Percentiles rank a stretch among this genome's conserved stretches.
Evolutionary conservation across 2,888 invertebrate genomes (phyloP).

Genomic region (Exephanes ischioxanthus): DNA sequence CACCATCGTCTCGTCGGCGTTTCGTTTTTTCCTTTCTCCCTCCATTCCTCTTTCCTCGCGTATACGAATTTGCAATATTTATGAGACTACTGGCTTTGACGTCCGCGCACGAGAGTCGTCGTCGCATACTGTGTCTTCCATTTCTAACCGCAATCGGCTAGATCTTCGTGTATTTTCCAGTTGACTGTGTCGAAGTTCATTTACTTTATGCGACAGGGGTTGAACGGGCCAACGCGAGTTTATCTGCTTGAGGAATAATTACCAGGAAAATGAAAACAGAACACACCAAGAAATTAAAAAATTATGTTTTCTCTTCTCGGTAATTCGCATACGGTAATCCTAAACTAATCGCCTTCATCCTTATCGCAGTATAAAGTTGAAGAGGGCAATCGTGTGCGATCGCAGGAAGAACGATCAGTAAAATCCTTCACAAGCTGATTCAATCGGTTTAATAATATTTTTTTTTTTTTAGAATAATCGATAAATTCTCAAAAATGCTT

Average conservation of each 20-base stretch:
- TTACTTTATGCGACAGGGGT: not conserved
- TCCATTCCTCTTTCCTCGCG: slow-evolving; percentile 24
- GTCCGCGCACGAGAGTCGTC: slow-evolving; percentile 14
- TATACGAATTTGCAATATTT: slow-evolving; percentile 63
- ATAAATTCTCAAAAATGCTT: too few relatives aligned
- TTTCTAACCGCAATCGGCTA: not conserved
- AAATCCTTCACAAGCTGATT: not conserved
- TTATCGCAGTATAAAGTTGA: not conserved
- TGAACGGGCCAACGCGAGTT: not conserved
- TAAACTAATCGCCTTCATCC: not conserved
- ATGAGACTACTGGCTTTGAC: slow-evolving; percentile 43
- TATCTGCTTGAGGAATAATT: not conserved
- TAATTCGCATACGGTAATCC: not conserved
- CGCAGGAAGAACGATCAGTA: not conserved
- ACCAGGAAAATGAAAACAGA: not conserved
- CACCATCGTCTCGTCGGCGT: slow-evolving; percentile 30
- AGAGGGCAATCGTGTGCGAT: not conserved
- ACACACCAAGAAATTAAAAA: too few relatives aligned
- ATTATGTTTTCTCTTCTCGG: not conserved
- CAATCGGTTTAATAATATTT: not conserved
- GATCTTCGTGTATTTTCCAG: not conserved
- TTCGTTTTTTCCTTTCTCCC: slow-evolving; percentile 37
- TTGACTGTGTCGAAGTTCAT: slow-evolving; percentile 4
- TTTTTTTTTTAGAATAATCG: too few relatives aligned
- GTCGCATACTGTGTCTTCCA: not conserved